Percentiles rank a stretch among this genome's conserved stretches.
These are phyloP conservation scores for Xyliphius kryptos DNA, from an alignment of 2,113 vertebrate genomes.

Conservation along the genomic window DNA sequence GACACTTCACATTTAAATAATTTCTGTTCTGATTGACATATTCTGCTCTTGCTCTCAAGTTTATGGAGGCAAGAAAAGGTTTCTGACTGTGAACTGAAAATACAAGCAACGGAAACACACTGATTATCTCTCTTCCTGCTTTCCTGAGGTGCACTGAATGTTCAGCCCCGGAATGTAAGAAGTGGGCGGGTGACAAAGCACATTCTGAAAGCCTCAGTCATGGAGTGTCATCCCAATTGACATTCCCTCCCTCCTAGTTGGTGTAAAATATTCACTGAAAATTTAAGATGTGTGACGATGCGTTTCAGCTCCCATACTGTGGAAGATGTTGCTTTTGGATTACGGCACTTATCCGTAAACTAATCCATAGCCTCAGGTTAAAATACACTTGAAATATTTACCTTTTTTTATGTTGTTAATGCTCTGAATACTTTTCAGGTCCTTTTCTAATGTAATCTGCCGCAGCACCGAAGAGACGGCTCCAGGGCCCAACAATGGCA, in stretches of 20 bases:
- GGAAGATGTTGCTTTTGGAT: background rate
- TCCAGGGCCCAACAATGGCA: background rate
- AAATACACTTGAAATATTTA: no score
- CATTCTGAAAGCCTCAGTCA: conserved; percentile 8
- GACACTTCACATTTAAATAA: background rate
- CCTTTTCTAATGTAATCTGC: no score
- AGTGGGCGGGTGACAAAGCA: conserved; percentile 9
- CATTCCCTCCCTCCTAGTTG: conserved; percentile 28
- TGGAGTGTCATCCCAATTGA: conserved; percentile 39
- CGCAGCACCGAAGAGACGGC: background rate
- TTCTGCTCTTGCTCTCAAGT: no score
- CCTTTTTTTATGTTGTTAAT: no score
- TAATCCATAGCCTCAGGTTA: no score
- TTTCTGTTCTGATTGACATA: no score
- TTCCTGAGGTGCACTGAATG: conserved; percentile 14
- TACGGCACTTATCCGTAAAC: background rate
- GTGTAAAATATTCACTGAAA: conserved; percentile 38
- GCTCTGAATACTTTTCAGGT: no score
- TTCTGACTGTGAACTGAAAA: background rate
- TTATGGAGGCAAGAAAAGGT: background rate
- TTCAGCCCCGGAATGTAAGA: background rate
- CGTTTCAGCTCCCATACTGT: conserved; percentile 4
- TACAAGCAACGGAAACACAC: background rate
- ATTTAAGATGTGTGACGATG: conserved; percentile 31
- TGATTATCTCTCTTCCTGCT: background rate